Base-by-base conservation (phyloP, 2,797 vertebrate genomes). In the Cuniculus paca region DNA sequence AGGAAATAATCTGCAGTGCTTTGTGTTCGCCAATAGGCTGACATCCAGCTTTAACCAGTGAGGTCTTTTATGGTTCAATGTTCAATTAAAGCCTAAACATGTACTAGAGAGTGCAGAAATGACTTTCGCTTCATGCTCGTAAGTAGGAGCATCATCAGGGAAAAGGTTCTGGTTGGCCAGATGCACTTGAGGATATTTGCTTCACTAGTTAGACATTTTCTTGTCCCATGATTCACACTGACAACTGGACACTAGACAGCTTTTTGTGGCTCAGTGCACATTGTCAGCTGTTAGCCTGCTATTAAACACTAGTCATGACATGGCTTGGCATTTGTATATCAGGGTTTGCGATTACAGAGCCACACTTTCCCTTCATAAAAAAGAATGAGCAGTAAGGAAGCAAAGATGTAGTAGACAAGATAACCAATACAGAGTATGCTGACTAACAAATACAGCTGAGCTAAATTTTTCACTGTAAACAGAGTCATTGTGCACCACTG, bases 351-450 rank as follows among this genome's bases (percentile, higher is more conserved):
- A 88, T 36, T 75, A 8, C 13, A 87, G 88, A 92, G 79, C 17
- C 54, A 42, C 28, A 11, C 31, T 93, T 92, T 63, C 34, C n/a
- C 39, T 75, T 82, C 34, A 50, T 20, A 48, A 81, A 45, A 81
- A 48, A 82, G 93, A 95, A 84, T n/a, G 58, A 90, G 54, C 58
- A 70, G 31, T 56, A 82, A 87, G 39, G 81, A 96, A 77, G 48
- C 70, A 85, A 80, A 10, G 39, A 34, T 31, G 2, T 2, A 52
- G 61, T 2, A 90, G 78, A 60, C 5, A 80, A 94, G 70, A 65
- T 19, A 79, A 81, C 2, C 20, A 70, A 50, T 63, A 22, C 26
- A 88, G 48, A 52, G 3, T 36, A 36, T 26, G 58, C 39, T 68
- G 82, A 54, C 68, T 63, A 60, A 54, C 68, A 96, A 74, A 24